These are phyloP conservation scores for Trichoplusia ni DNA, from an alignment of 1,140 invertebrate species.

Conservation along the genomic window DNA sequence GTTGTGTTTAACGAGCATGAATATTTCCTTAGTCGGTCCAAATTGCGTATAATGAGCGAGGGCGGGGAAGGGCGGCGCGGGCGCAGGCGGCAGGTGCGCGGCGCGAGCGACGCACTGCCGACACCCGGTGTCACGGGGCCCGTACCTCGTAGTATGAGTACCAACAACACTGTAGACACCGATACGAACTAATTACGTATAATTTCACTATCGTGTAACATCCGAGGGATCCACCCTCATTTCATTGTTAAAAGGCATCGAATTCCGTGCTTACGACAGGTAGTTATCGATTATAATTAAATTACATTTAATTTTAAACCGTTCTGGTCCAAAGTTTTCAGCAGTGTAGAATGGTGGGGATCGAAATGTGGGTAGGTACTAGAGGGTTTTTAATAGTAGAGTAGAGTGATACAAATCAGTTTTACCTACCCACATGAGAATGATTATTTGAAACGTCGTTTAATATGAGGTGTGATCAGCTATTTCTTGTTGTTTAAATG, in stretches of 20 bases:
- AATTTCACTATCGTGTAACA: conserved; percentile 49
- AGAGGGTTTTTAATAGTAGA: too few relatives aligned
- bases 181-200: conserved; percentile 53
- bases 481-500: too few relatives aligned
- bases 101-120: conserved; percentile 54
- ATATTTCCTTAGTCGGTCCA: conserved; percentile 63
- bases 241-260: conserved; percentile 13
- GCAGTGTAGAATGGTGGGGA: not conserved
- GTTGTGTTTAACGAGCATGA: conserved; percentile 67
- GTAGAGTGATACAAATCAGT: too few relatives aligned
- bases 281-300: not conserved
- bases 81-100: conserved; percentile 65
- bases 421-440: too few relatives aligned
- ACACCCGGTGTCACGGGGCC: conserved; percentile 9
- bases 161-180: conserved; percentile 20
- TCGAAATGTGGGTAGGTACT: too few relatives aligned
- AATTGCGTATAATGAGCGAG: conserved; percentile 72
- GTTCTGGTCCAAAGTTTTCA: not conserved
- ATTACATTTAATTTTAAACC: not conserved
- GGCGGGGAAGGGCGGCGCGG: conserved; percentile 56
- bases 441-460: too few relatives aligned
- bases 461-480: too few relatives aligned
- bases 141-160: conserved; percentile 42
- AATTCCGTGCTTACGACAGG: conserved; percentile 12
- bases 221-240: conserved; percentile 24